Conservation (phyloP, 1,140 invertebrate species). For the Sycophila sp. region DNA sequence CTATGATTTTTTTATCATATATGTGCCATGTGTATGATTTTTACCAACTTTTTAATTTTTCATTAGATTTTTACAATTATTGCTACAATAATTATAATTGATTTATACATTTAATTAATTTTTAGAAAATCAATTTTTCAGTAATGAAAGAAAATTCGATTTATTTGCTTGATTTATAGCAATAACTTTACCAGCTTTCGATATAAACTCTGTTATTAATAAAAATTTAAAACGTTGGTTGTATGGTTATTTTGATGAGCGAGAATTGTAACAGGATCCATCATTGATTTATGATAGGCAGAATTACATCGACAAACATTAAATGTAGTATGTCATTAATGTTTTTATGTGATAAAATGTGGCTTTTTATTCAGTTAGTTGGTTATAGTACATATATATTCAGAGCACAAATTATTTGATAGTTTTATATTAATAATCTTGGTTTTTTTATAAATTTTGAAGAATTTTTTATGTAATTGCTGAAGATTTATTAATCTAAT, state of each 20-base stretch:
- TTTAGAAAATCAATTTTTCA: no score
- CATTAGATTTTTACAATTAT: not conserved
- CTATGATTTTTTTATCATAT: not conserved
- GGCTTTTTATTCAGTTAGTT: constrained; percentile 1
- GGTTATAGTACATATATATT: no score
- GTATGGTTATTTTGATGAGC: no score
- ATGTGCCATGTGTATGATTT: constrained; percentile 2
- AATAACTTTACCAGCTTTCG: no score
- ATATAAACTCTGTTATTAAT: no score
- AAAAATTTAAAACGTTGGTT: no score
- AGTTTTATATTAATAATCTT: no score
- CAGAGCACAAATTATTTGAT: no score
- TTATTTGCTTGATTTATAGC: no score
- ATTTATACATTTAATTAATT: no score
- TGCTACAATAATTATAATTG: not conserved
- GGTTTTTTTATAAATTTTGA: constrained; percentile 4
- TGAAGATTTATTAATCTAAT: not conserved
- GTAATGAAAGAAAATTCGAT: no score
- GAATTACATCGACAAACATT: not conserved
- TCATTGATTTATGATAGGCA: not conserved
- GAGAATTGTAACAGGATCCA: no score
- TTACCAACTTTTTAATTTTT: not conserved
- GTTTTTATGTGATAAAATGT: constrained; percentile 2
- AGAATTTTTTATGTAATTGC: constrained; percentile 5
- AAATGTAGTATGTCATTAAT: not conserved